A percentile compares a stretch with the other conserved stretches of the same genome.
Evolutionary conservation across 2,888 invertebrate genomes (phyloP).

Genomic region (Ganaspis brasiliensis): DNA sequence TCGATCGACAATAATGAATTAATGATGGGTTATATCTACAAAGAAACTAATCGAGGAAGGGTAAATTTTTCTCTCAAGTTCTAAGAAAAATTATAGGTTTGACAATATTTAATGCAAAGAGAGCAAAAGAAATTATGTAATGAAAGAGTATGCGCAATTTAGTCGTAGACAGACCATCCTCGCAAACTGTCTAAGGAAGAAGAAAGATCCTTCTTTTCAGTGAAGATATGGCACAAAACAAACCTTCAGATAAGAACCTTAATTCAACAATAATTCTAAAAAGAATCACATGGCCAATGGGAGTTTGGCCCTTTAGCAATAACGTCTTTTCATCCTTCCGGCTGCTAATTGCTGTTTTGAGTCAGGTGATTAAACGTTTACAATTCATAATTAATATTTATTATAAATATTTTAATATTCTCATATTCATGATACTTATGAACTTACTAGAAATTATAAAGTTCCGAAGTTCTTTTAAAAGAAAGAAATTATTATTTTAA

Average conservation of each 20-base stretch:
- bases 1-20: not conserved
- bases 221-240: not conserved
- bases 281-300: not conserved
- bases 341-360: not conserved
- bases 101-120: not conserved
- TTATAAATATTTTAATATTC: no score
- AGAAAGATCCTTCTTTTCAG: not conserved
- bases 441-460: no score
- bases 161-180: no score
- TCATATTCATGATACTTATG: no score
- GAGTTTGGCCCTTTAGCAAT: not conserved
- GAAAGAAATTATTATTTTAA: no score
- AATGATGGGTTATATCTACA: not conserved
- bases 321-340: not conserved
- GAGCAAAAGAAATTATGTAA: not conserved
- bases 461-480: no score
- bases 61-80: not conserved
- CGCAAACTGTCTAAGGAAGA: not conserved
- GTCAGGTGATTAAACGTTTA: no score
- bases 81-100: not conserved
- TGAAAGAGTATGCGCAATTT: not conserved
- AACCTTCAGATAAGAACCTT: not conserved
- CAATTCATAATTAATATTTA: no score
- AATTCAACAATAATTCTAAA: not conserved
- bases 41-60: not conserved